Percentiles rank a stretch among this genome's conserved stretches.
These are phyloP conservation scores for Drosophila arawakana DNA, from an alignment of 1,140 invertebrate genomes.

Conservation along the genomic window DNA sequence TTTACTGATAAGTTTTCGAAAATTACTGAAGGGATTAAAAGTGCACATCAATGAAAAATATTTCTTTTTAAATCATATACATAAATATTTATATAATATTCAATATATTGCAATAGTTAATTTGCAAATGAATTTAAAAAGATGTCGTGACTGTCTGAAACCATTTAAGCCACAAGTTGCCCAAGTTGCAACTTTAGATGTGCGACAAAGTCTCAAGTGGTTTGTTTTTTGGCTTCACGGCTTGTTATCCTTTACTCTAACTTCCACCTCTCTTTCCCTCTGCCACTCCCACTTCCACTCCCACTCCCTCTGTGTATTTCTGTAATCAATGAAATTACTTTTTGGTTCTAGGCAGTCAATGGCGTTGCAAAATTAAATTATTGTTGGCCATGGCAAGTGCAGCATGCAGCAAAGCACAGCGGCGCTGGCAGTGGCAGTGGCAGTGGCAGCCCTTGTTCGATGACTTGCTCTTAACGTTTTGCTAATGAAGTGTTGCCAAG, in stretches of 20 bases:
- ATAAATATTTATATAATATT: too few species aligned
- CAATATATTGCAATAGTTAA: background rate
- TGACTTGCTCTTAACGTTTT: slow-evolving; percentile 55
- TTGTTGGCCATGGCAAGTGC: slow-evolving; percentile 49
- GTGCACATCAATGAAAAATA: too few species aligned
- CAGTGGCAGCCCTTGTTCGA: slow-evolving; percentile 18
- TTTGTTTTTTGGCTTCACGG: slow-evolving; percentile 47
- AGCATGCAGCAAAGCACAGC: slow-evolving; percentile 11
- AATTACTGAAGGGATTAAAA: too few species aligned
- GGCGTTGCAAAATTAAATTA: slow-evolving; percentile 79
- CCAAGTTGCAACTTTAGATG: slow-evolving; percentile 33
- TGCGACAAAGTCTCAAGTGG: slow-evolving; percentile 60
- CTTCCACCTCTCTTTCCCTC: background rate
- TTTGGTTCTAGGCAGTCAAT: slow-evolving; percentile 73
- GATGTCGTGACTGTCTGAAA: background rate
- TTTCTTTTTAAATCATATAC: too few species aligned
- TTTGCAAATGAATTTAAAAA: background rate
- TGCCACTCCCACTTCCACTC: background rate
- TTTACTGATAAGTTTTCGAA: too few species aligned
- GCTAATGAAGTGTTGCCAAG: slow-evolving; percentile 80
- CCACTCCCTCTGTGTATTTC: slow-evolving; percentile 18
- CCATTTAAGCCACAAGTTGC: slow-evolving; percentile 26
- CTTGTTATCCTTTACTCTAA: slow-evolving; percentile 66
- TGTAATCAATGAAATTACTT: slow-evolving; percentile 83
- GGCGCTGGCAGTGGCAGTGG: background rate